Percentiles rank a stretch among this genome's conserved stretches.
These are phyloP conservation scores for Cladorhizidae sp. DNA, from an alignment of 37 sponge, comb jelly and placozoan species.

Conservation along the genomic window DNA sequence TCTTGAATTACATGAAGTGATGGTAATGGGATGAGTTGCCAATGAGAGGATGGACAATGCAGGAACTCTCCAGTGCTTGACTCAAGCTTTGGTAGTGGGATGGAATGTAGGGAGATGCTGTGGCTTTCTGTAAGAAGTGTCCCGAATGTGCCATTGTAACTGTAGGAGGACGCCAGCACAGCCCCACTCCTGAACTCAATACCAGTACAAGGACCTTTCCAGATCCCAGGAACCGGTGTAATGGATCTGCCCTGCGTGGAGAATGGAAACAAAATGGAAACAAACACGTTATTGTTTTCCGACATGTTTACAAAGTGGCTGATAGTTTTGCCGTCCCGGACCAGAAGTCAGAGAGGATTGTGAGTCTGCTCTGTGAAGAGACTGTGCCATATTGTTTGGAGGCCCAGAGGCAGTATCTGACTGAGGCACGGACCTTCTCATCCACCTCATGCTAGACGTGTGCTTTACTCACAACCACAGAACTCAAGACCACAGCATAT, in stretches of 20 bases:
- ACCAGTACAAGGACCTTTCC: constrained; percentile 54
- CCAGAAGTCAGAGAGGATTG: constrained; percentile 61
- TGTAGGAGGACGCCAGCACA: constrained; percentile 13
- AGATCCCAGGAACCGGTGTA: constrained; percentile 49
- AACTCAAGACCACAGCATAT: too few species aligned
- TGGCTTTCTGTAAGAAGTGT: too few species aligned
- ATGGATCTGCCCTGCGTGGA: too few species aligned
- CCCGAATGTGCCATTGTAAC: too few species aligned
- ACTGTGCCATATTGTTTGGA: constrained; percentile 42
- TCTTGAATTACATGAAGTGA: constrained; percentile 14
- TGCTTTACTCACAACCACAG: too few species aligned
- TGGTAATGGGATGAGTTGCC: constrained; percentile 11
- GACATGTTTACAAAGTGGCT: constrained; percentile 51
- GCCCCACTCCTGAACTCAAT: too few species aligned
- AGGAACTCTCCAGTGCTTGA: constrained; percentile 22
- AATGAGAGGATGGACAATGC: constrained; percentile 8
- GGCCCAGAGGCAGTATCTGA: constrained; percentile 53
- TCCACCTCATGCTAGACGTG: constrained; percentile 42
- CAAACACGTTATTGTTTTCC: constrained; percentile 60
- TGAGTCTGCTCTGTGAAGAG: constrained; percentile 45
- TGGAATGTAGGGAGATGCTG: constrained; percentile 30
- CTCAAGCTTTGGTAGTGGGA: constrained; percentile 54
- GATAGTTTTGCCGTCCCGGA: constrained; percentile 42
- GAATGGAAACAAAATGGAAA: constrained; percentile 24
- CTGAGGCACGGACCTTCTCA: constrained; percentile 48